These are phyloP conservation scores for Drepanosiphum platanoidis DNA, from an alignment of 2,888 invertebrate genomes.

Conservation along the genomic window DNA sequence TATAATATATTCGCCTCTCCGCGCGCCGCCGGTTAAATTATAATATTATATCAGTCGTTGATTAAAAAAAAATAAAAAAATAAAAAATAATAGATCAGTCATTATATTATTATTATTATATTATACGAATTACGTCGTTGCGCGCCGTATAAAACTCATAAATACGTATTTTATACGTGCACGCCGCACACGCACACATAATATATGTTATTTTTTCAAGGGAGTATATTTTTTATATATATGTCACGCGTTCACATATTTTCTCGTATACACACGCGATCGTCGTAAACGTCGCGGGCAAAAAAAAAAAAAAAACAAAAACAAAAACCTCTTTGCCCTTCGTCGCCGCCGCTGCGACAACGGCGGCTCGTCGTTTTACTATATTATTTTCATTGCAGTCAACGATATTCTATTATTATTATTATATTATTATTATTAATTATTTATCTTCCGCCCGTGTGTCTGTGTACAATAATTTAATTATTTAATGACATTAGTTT, in stretches of 20 bases:
- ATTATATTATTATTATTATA: no score
- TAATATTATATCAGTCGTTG: no score
- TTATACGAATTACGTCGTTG: no score
- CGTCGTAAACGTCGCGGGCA: neutral
- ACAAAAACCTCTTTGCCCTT: neutral
- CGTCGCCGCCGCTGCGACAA: neutral
- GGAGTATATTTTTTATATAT: neutral
- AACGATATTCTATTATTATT: neutral
- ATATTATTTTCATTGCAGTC: no score
- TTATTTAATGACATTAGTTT: neutral
- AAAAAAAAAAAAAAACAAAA: neutral
- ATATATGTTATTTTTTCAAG: neutral
- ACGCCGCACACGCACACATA: neutral
- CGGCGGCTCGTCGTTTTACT: neutral
- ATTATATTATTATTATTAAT: neutral
- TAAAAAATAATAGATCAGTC: no score
- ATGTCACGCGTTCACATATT: neutral
- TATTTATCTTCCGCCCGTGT: slow-evolving; percentile 8
- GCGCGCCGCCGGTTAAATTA: no score
- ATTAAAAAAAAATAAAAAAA: no score
- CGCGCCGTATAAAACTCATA: neutral
- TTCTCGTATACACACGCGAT: neutral
- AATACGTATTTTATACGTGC: neutral
- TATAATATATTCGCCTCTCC: no score
- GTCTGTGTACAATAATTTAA: neutral